Base-by-base conservation (phyloP, 1,140 invertebrate species). In the Drosophila teissieri region DNA sequence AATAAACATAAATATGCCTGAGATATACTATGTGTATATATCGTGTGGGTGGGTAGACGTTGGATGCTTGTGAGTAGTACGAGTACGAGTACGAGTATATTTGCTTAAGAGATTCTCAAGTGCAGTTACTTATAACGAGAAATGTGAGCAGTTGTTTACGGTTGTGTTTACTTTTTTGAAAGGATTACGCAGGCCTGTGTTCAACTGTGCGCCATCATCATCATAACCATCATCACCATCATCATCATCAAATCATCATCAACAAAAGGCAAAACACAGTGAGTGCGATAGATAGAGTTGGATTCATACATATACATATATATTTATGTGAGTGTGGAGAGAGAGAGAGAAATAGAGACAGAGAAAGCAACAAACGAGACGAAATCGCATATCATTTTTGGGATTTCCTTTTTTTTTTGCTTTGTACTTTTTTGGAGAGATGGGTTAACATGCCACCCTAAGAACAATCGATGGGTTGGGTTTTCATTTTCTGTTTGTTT, bases 181-280 rank as follows among this genome's bases (percentile, higher is more conserved):
- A 68, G 84, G 84, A 89, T 89, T 89, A 90, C 84, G 84, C 73
- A 89, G 85, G 73, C 84, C 84, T 88, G 84, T 89, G 80, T 89
- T 89, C 77, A 89, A 84, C 84, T 89, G 80, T 89, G 64, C 53
- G 63, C 52, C 74, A 65, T 72, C 60, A 80, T 62, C 77, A 64
- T 39, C 56, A 60, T 51, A 45, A 80, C 39, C 53, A 80, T 63
- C 63, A 74, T 56, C 42, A 56, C 44, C 44, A 74, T 56, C 42
- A 56, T 51, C 27, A 69, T 39, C 42, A 73, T 51, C 67, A 73
- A 39, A 68, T 56, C 27, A 72, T 70, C 67, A 69, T 69, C 67
- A 70, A 72, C 44, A 72, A 70, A 72, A 72, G 69, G 67, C 69
- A 65, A 73, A 72, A 72, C 55, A 74, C 69, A 75, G 72, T 53